These are phyloP conservation scores for Protobothrops mucrosquamatus DNA, from an alignment of 2,113 vertebrate species.

Conservation along the genomic window DNA sequence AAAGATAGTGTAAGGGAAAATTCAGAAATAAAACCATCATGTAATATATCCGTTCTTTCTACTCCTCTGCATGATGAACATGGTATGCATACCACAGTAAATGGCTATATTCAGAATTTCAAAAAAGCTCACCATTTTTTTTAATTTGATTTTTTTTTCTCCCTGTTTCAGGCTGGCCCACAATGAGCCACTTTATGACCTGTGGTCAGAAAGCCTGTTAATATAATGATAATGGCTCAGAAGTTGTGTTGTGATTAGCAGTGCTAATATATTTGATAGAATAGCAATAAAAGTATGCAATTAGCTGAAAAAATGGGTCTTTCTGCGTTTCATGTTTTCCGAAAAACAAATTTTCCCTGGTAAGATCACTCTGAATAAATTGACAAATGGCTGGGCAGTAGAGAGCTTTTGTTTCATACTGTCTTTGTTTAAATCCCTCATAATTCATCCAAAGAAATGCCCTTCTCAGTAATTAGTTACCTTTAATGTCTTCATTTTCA, in stretches of 20 bases:
- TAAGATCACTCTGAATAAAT: constrained; percentile 52
- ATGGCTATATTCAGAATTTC: background rate
- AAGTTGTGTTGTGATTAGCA: constrained; percentile 40
- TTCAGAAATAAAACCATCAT: background rate
- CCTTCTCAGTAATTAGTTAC: constrained; percentile 82
- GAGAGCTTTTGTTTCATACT: constrained; percentile 38
- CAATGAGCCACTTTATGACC: constrained; percentile 14
- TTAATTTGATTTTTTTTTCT: background rate
- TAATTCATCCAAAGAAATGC: constrained; percentile 66
- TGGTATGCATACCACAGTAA: too few relatives aligned
- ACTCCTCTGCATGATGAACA: background rate
- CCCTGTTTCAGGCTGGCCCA: background rate
- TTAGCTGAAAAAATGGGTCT: constrained; percentile 13
- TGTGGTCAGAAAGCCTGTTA: constrained; percentile 30
- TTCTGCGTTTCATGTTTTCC: constrained; percentile 22
- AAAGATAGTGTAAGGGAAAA: background rate
- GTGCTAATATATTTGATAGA: constrained; percentile 21
- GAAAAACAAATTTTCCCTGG: constrained; percentile 57
- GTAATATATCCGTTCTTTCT: background rate
- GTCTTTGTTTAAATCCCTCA: constrained; percentile 53
- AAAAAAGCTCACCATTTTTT: background rate
- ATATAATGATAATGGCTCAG: constrained; percentile 28
- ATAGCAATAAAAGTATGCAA: constrained; percentile 9
- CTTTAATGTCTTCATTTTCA: constrained; percentile 85
- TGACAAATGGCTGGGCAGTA: constrained; percentile 35